Conservation (phyloP, 2,888 invertebrate genomes). For the Lasioglossum leucozonium region DNA sequence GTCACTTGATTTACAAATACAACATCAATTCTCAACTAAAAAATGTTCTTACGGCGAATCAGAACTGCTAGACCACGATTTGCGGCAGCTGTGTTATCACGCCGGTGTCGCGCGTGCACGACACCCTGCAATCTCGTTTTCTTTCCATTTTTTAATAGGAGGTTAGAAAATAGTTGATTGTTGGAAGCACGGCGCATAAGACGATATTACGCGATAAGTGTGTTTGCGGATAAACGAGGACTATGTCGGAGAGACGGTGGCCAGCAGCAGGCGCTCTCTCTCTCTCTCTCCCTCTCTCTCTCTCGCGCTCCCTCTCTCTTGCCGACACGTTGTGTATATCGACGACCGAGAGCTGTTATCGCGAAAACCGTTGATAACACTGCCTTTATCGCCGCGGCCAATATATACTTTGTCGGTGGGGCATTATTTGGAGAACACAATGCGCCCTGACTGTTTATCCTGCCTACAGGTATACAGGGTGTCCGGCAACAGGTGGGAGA, state of each 20-base stretch:
- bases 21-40: neutral
- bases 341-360: slow-evolving; percentile 41
- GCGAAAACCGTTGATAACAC: slow-evolving; percentile 56
- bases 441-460: neutral
- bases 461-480: neutral
- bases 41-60: neutral
- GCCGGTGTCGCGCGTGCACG: neutral
- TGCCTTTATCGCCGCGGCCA: slow-evolving; percentile 15
- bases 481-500: slow-evolving; percentile 6
- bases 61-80: neutral
- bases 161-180: slow-evolving; percentile 36
- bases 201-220: slow-evolving; percentile 60
- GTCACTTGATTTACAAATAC: too few relatives aligned
- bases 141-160: neutral
- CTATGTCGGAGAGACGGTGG: slow-evolving; percentile 8
- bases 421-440: slow-evolving; percentile 47
- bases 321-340: slow-evolving; percentile 2
- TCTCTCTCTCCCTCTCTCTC: too few relatives aligned
- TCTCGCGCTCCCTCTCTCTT: neutral
- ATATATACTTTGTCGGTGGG: slow-evolving; percentile 14
- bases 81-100: neutral
- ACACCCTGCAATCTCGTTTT: neutral
- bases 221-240: slow-evolving; percentile 47
- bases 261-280: neutral
- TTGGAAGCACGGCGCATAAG: slow-evolving; percentile 37